Percentiles rank a stretch among this genome's conserved stretches.
Conservation (phyloP, 2,888 invertebrate genomes). For the Ophion obscuratus region DNA sequence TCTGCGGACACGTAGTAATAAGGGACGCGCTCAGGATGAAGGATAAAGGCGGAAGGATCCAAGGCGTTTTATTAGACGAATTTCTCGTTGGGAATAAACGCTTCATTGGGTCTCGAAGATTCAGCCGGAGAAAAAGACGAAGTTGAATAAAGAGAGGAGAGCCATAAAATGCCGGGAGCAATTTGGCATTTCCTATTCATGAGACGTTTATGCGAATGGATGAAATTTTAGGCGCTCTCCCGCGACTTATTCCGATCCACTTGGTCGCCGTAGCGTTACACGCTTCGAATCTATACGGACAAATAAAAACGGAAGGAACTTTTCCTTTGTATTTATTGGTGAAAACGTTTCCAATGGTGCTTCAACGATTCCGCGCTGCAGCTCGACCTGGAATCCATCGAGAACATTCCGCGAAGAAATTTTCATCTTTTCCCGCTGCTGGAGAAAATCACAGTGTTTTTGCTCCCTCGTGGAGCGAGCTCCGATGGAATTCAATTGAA, state of each 20-base stretch:
- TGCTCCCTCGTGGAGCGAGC: background rate
- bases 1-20: slow-evolving; percentile 23
- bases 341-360: background rate
- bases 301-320: slow-evolving; percentile 32
- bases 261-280: slow-evolving; percentile 59
- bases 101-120: slow-evolving; percentile 56
- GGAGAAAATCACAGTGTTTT: background rate
- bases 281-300: slow-evolving; percentile 36
- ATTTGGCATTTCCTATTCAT: slow-evolving; percentile 68
- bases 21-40: slow-evolving; percentile 18
- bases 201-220: slow-evolving; percentile 66
- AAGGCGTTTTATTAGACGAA: slow-evolving; percentile 56
- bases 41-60: slow-evolving; percentile 23
- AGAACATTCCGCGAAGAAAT: background rate
- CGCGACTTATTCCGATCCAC: slow-evolving; percentile 51
- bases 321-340: slow-evolving; percentile 17
- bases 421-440: background rate
- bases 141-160: slow-evolving; percentile 13
- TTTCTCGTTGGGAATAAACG: slow-evolving; percentile 55
- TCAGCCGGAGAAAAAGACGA: slow-evolving; percentile 5
- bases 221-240: slow-evolving; percentile 62
- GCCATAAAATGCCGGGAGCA: slow-evolving; percentile 63
- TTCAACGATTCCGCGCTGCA: slow-evolving; percentile 16
- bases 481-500: background rate
- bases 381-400: background rate